Evolutionary conservation across 2,888 invertebrate species (phyloP).

Genomic region (Acrocera orbiculus): DNA sequence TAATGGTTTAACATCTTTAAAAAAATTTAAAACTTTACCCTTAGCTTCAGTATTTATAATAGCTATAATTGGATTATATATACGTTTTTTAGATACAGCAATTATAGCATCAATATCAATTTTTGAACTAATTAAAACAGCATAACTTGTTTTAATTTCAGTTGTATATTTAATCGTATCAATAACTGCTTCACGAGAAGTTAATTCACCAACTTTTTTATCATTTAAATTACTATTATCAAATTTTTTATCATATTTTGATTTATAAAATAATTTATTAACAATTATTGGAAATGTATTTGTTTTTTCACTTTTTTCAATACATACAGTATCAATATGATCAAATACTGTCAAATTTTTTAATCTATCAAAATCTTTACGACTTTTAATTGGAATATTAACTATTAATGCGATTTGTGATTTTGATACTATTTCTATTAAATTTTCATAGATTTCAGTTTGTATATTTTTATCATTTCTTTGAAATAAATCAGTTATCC

Average conservation of each 20-base stretch:
- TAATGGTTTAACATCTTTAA: slow-evolving; percentile 17
- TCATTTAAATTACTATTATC: no score
- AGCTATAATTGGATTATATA: slow-evolving; percentile 28
- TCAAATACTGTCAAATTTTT: slow-evolving; percentile 22
- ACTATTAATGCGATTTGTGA: slow-evolving; percentile 23
- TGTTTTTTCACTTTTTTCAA: slow-evolving; percentile 25
- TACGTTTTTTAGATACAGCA: slow-evolving; percentile 20
- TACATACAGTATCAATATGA: slow-evolving; percentile 24
- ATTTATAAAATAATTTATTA: slow-evolving; percentile 12
- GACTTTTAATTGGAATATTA: slow-evolving; percentile 22
- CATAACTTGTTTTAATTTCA: slow-evolving; percentile 24
- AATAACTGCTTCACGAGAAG: background rate
- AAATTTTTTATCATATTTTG: background rate
- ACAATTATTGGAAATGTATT: slow-evolving; percentile 26
- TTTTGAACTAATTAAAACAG: slow-evolving; percentile 19
- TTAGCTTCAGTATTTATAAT: slow-evolving; percentile 8
- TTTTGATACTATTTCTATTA: slow-evolving; percentile 19
- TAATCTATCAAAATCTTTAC: slow-evolving; percentile 24
- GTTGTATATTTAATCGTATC: slow-evolving; percentile 25
- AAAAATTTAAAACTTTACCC: slow-evolving; percentile 11
- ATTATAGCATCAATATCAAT: slow-evolving; percentile 16
- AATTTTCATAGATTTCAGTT: slow-evolving; percentile 11
- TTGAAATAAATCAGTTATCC: slow-evolving; percentile 21
- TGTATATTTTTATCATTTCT: background rate
- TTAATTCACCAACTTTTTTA: background rate